Evolutionary conservation across 2,113 vertebrate genomes (phyloP).

Genomic region (Notothenia rossii): DNA sequence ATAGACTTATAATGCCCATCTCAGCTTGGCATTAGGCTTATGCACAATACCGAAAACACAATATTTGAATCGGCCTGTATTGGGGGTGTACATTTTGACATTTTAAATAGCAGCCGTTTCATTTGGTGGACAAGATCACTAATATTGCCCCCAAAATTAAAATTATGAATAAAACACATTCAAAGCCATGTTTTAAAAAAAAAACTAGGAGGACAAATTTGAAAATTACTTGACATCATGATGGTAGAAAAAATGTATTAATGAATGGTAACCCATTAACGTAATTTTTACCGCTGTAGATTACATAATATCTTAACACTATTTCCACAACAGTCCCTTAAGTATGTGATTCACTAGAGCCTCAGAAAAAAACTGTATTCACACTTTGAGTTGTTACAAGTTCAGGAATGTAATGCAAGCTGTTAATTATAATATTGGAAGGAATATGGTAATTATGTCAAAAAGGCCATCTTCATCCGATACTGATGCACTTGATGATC

Average conservation of each 20-base stretch:
- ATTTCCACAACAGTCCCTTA: background rate
- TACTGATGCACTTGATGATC: background rate
- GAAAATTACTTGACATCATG: background rate
- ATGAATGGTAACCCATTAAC: background rate
- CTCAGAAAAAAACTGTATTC: background rate
- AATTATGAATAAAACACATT: background rate
- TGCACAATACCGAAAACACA: background rate
- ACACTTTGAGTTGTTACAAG: background rate
- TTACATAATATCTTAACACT: constrained; percentile 7
- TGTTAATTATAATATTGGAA: background rate
- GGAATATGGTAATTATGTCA: background rate
- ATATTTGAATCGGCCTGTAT: background rate
- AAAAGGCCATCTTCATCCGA: background rate
- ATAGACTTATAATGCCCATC: background rate
- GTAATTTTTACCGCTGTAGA: background rate
- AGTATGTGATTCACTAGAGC: background rate
- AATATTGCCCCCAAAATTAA: background rate
- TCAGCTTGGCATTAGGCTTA: background rate
- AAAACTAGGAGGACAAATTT: background rate
- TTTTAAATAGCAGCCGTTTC: background rate
- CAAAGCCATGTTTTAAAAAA: background rate
- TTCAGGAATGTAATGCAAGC: background rate
- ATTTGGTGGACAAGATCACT: background rate
- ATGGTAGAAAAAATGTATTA: background rate
- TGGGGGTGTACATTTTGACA: background rate